Conservation (phyloP, 2,113 vertebrate genomes). For the Hassar affinis region DNA sequence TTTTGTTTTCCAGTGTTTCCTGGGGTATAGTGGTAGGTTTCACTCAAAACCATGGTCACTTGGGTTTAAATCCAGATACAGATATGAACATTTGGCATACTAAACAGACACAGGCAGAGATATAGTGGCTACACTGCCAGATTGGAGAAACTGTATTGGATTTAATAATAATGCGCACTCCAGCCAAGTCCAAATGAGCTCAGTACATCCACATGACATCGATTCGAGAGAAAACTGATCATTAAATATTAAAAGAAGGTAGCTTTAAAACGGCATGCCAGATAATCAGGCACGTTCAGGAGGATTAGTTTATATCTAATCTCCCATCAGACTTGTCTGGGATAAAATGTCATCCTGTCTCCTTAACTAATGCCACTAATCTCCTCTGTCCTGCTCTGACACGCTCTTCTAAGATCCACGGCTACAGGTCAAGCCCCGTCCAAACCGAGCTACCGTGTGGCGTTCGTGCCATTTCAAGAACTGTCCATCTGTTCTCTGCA, state of each 20-base stretch:
- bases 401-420: conserved; percentile 1
- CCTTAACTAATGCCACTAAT: conserved; percentile 50
- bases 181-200: not conserved
- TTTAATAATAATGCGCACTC: not conserved
- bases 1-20: not conserved
- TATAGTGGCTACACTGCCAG: not conserved
- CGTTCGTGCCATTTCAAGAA: conserved; percentile 41
- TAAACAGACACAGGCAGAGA: not conserved
- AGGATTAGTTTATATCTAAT: conserved; percentile 26
- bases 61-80: not conserved
- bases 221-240: not conserved
- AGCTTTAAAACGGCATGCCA: not conserved
- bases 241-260: not conserved
- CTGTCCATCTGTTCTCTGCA: not conserved
- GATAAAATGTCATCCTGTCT: conserved; percentile 45
- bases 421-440: not conserved
- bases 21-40: not conserved
- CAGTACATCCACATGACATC: not conserved
- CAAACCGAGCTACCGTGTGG: not conserved
- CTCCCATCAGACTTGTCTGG: conserved; percentile 56
- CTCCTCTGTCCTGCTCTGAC: conserved; percentile 20
- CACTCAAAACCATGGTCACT: not conserved
- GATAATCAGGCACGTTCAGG: conserved; percentile 32
- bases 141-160: not conserved
- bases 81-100: no score